Evolutionary conservation across 2,113 vertebrate species (phyloP), one percentile per base, ranked within the genome.

Genomic region (Atrichornis clamosus): DNA sequence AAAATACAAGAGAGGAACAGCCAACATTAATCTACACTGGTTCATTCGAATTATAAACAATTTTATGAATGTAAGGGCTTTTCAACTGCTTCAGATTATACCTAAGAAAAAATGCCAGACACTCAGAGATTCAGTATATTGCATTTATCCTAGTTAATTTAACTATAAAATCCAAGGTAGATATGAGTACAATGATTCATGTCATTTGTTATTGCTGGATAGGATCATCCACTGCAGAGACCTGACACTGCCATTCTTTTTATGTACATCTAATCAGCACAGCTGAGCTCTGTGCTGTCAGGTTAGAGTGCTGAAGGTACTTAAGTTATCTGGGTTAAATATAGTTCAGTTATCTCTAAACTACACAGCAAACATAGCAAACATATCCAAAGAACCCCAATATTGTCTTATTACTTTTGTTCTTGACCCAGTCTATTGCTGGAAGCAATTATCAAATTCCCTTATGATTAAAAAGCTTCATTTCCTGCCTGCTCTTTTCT

Each of bases 301-400:
- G 83, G 90, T 80, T 95, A 68, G 83, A 89, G 56, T 87, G 83
- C 79, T 84, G 73, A 84, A 86, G 55, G 68, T 86, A 62, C 68
- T 86, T 73, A 44, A 68, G 82, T 93, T 87, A 92, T 87, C 91
- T 87, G 64, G 13, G 68, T 90, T 92, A 84, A 86, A 93, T 94
- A 92, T 47, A 94, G 59, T 33, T 83, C 63, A 50, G 55, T 90
- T 84, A 91, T 89, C 91, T 93, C 80, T 84, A 55, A 93, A 81
- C 42, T 60, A 75, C 64, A 81, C 37, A 85, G 46, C 39, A 95
- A 89, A 65, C 58, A 81, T 41, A 56, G 56, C 60, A 95, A 85
- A 87, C 42, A 50, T 55, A 80, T 33, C 60, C 56, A 44, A 87
- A 78, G 44, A 87, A 87, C 47, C 17, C 56, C 26, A 89, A 32